Conservation (phyloP, 2,797 vertebrate genomes). For the Iguana delicatissima region DNA sequence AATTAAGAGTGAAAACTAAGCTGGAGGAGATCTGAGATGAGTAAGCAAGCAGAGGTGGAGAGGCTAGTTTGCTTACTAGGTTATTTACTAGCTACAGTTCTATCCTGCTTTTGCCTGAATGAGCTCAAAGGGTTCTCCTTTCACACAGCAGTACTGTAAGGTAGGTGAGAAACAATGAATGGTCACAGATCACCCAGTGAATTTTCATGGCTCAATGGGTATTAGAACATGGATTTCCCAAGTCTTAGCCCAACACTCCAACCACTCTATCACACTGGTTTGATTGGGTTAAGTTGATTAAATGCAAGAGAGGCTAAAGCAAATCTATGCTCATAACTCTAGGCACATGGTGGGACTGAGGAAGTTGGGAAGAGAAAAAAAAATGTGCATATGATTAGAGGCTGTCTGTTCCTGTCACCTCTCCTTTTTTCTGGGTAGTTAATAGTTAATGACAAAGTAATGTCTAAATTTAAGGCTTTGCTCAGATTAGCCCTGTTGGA, state of each 20-base stretch:
- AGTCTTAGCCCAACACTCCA: not conserved
- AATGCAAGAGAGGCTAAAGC: rapidly evolving
- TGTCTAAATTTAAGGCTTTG: not conserved
- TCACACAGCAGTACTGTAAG: not conserved
- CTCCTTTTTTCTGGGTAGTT: not conserved
- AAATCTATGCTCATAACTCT: not conserved
- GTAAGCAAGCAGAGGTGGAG: constrained; percentile 22
- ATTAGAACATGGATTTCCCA: not conserved
- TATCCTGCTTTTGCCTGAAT: not conserved
- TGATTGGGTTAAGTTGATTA: no score
- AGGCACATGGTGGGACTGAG: not conserved
- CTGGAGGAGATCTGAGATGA: constrained; percentile 26
- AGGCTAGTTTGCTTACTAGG: not conserved
- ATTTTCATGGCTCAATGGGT: not conserved
- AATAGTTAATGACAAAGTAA: not conserved
- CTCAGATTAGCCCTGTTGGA: not conserved
- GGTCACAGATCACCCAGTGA: not conserved
- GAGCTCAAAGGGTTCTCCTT: not conserved
- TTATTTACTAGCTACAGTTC: not conserved
- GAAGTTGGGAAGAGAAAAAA: no score
- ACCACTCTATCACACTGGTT: not conserved
- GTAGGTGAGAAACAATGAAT: not conserved
- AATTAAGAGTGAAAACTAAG: not conserved
- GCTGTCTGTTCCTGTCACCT: not conserved
- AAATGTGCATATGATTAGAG: not conserved